A percentile compares a stretch with the other conserved stretches of the same genome.
phyloP scores from a whole-genome alignment of 2,113 vertebrate genomes.

The Budorcas taxicolor region DNA sequence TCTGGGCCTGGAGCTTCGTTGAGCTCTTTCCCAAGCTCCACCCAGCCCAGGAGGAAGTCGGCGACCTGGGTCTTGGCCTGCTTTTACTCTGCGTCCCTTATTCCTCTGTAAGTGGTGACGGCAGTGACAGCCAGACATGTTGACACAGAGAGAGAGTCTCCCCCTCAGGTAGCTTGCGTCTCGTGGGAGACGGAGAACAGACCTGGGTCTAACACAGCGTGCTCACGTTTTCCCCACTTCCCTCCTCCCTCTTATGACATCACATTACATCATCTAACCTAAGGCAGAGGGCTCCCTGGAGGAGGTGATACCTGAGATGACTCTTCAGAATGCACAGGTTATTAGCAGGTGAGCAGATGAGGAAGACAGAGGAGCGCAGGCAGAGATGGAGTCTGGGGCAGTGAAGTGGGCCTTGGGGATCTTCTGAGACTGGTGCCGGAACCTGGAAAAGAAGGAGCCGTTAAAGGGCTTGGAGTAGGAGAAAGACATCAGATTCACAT shows the following conservation, averaged over 20 bases:
- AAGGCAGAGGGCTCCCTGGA: not conserved
- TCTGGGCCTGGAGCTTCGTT: not conserved
- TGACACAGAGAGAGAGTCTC: not conserved
- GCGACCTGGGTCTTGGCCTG: not conserved
- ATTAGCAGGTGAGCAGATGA: not conserved
- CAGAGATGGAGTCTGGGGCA: not conserved
- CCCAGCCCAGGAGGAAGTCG: not conserved
- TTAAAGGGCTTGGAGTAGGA: not conserved
- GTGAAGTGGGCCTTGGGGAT: too few species aligned
- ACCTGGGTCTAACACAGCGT: not conserved
- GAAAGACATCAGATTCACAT: not conserved
- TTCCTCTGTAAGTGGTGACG: not conserved
- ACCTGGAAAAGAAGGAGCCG: not conserved
- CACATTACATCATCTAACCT: fast-evolving
- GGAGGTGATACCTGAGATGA: not conserved
- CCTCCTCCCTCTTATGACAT: not conserved
- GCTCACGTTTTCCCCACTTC: not conserved
- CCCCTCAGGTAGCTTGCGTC: not conserved
- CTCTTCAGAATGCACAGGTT: not conserved
- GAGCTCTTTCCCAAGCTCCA: not conserved
- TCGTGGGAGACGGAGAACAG: not conserved
- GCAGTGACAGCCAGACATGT: not conserved
- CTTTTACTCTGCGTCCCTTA: not conserved
- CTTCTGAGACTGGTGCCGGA: not conserved
- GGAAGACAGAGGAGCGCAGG: not conserved